A percentile compares a stretch with the other conserved stretches of the same genome.
Evolutionary conservation across 2,888 invertebrate species (phyloP).

Genomic region (Zaprionus bogoriensis): DNA sequence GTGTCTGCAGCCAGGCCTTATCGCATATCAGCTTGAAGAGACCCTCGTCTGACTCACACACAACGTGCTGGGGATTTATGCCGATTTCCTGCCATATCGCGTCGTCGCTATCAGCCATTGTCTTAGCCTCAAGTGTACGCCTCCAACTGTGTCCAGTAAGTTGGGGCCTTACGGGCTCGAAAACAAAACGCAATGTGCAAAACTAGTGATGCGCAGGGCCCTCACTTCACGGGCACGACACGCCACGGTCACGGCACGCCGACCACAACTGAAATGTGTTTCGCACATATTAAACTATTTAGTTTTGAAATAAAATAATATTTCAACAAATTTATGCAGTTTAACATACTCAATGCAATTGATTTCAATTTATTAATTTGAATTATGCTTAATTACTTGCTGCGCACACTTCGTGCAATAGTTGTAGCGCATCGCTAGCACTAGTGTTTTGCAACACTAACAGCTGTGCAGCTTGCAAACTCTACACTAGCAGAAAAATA

Average conservation of each 20-base stretch:
- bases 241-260: background rate
- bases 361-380: background rate
- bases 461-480: conserved; percentile 32
- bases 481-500: conserved; percentile 8
- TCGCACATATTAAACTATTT: background rate
- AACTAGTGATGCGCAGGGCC: conserved; percentile 31
- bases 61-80: conserved; percentile 87
- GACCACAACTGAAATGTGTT: too few species aligned
- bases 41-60: conserved; percentile 84
- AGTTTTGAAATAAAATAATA: background rate
- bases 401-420: background rate
- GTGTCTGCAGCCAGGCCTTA: conserved; percentile 86
- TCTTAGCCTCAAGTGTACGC: conserved; percentile 25
- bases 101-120: conserved; percentile 82
- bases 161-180: conserved; percentile 4
- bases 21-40: conserved; percentile 87
- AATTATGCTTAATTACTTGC: background rate
- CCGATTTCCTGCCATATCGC: conserved; percentile 88
- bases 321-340: too few species aligned
- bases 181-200: conserved; percentile 38
- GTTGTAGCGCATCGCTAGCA: conserved; percentile 2
- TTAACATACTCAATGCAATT: background rate
- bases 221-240: background rate
- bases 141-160: conserved; percentile 33
- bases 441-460: conserved; percentile 30